phyloP scores from a whole-genome alignment of 1,140 invertebrate species.

The Lordiphosa collinella region DNA sequence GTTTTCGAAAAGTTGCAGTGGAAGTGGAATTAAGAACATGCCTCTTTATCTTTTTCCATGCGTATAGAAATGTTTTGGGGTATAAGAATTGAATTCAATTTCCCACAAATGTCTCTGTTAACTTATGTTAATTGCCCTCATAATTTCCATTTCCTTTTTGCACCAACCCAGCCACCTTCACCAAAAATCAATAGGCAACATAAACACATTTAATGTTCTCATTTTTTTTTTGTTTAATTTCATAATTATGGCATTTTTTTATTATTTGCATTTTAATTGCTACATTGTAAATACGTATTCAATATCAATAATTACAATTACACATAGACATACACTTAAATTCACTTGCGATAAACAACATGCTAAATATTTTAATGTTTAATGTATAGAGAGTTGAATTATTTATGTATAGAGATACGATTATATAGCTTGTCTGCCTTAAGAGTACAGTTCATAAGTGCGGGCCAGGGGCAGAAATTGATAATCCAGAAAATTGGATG shows the following conservation, averaged over 20 bases:
- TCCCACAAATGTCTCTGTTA: no score
- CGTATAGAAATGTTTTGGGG: no score
- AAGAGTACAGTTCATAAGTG: slow-evolving; percentile 59
- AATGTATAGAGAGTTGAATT: slow-evolving; percentile 13
- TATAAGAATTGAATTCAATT: no score
- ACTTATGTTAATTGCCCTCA: no score
- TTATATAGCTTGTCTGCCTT: slow-evolving; percentile 49
- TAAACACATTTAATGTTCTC: neutral
- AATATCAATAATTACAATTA: slow-evolving; percentile 74
- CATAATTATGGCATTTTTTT: slow-evolving; percentile 72
- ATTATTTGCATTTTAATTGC: slow-evolving; percentile 71
- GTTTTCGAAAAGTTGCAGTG: no score
- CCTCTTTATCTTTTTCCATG: no score
- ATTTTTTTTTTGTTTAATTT: slow-evolving; percentile 44
- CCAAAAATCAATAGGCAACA: neutral
- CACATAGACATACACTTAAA: slow-evolving; percentile 65
- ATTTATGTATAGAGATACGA: slow-evolving; percentile 4
- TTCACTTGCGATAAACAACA: slow-evolving; percentile 63
- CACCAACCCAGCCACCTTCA: no score
- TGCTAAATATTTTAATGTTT: slow-evolving; percentile 42
- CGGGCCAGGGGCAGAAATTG: slow-evolving; percentile 19
- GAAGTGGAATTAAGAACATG: no score
- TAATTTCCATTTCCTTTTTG: no score
- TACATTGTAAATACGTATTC: slow-evolving; percentile 75
- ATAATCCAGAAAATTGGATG: neutral